Base-by-base conservation (phyloP, 2,797 vertebrate genomes). In the Coreius guichenoti region DNA sequence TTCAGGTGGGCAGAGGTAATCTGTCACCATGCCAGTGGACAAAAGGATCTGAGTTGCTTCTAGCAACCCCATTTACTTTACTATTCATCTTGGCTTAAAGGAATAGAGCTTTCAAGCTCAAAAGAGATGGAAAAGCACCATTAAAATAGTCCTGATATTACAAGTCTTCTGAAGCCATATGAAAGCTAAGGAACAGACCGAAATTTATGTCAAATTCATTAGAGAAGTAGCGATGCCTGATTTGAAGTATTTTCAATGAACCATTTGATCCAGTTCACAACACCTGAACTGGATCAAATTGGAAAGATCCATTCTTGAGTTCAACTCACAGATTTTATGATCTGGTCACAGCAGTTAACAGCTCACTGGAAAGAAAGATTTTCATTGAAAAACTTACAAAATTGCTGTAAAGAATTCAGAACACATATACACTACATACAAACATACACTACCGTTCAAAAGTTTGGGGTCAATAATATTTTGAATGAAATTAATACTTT, bases 11-110 rank as follows among this genome's bases (percentile, higher is more conserved):
- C 17, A 78, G 67, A 78, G 84, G 90, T 88, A 82, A 85, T 80
- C 49, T 90, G 91, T 85, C 86, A 69, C 72, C n/a, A 63, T 68
- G 87, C 89, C 89, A 54, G 49, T 6, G 21, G 70, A 80, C 14
- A 49, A 70, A 81, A 81, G n/a, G 74, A 79, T 56, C 49, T 65
- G 69, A 89, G 63, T 63, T 45, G 36, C 74, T 90, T 63, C 81
- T 85, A 74, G 68, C 81, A 58, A 29, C 21, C 26, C 47, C 51
- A 47, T 85, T 89, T 51, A 83, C 89, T 84, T 69, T 80, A 58
- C 65, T 33, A 51, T 88, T 83, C 26, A 78, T 82, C 51, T 83
- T 75, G 49, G 2, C 23, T 51, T 67, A 61, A 29, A 78, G 16
- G 14, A 63, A 63, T 6, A 43, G 4, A 63, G 54, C 56, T 45